Evolutionary conservation across 2,888 invertebrate genomes (phyloP), one percentile per base, ranked within the genome.

Genomic region (Latrodectus elegans): DNA sequence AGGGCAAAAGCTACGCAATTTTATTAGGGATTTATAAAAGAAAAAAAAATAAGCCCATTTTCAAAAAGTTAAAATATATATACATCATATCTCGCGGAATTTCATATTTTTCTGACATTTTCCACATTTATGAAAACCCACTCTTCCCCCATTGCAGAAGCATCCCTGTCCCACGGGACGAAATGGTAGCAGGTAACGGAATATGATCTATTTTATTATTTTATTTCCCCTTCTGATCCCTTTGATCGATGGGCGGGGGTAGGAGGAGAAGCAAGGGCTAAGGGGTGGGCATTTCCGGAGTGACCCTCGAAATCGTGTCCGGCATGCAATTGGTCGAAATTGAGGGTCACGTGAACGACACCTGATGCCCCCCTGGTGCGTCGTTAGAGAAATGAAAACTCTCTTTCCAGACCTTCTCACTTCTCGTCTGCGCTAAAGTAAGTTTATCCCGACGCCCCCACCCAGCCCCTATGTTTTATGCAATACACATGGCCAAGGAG

Each of bases 381-480:
- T 83, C 78, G 84, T 78, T 84, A 84, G n/a, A 60, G 77, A 86
- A 86, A 86, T 81, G 81, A 87, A 87, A 87, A 87, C 81, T 65
- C 81, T 65, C 38, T 38, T n/a, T 26, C 64, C 22, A 67, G 52
- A 77, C 67, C 67, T 72, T 52, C 77, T 72, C 52, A 70, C 60
- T n/a, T 12, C 64, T 38, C 26, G 26, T 49, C 17, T 26, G 64
- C 65, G 22, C 14, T 9, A 22, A 53, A 8, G 67, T 11, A 52
- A 52, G 72, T 17, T 10, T 17, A 52, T 9, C 15, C n/a, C 51
- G 10, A 8, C 8, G 9, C 6, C 38, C 49, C 26, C 38, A 51
- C 12, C 17, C 49, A 60, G 8, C 12, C 53, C 73, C 73, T 60
- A 87, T 87, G 81, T 87, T 87, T 87, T 87, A 87, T 87, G 81